These are phyloP conservation scores for Indri indri DNA, from an alignment of 2,113 vertebrate genomes.

Conservation along the genomic window DNA sequence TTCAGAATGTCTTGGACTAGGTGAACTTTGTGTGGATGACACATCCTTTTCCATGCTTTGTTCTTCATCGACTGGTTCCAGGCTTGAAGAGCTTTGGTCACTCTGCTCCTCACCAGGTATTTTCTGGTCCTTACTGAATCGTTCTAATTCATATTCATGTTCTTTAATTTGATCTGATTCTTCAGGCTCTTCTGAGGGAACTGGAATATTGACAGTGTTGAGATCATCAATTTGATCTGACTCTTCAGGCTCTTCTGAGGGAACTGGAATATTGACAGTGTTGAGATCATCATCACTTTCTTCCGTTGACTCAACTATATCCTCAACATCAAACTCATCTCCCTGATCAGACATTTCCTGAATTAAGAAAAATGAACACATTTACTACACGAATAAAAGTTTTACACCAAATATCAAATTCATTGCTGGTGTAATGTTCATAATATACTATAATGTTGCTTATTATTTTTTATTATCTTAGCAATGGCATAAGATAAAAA, in stretches of 20 bases:
- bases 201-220: not conserved
- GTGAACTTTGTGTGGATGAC: fast-evolving
- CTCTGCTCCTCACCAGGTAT: fast-evolving
- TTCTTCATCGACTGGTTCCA: fast-evolving
- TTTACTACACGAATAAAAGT: not conserved
- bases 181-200: not conserved
- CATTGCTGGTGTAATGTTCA: not conserved
- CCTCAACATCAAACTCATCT: not conserved
- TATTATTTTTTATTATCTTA: not conserved
- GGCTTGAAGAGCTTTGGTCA: not conserved
- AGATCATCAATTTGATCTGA: not conserved
- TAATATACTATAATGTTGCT: not conserved
- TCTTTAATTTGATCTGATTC: not conserved
- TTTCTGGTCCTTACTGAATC: fast-evolving
- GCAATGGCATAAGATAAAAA: not conserved
- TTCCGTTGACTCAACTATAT: not conserved
- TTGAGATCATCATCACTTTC: not conserved
- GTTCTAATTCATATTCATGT: not conserved
- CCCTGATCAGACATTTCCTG: slow-evolving; percentile 75
- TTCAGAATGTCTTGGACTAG: fast-evolving
- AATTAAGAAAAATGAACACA: not conserved
- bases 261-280: not conserved
- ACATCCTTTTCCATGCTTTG: fast-evolving
- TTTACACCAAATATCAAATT: not conserved
- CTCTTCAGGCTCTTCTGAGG: not conserved